These are phyloP conservation scores for Drosophila ezoana DNA, from an alignment of 2,888 invertebrate genomes.

Conservation along the genomic window DNA sequence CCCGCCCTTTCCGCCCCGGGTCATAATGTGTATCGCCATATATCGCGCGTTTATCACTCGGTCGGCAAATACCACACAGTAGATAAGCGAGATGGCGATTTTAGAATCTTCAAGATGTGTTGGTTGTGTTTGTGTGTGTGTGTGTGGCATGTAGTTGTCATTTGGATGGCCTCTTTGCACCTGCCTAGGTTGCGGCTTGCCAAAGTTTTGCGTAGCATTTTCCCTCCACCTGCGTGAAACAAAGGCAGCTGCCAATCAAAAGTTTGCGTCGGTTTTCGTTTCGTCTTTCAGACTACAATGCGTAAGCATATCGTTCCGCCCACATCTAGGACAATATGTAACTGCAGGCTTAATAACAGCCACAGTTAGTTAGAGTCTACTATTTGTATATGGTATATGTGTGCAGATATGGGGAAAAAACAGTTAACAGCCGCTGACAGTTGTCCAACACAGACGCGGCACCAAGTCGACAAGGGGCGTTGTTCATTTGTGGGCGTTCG, in stretches of 20 bases:
- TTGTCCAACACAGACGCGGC: conserved; percentile 25
- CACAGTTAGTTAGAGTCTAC: conserved; percentile 30
- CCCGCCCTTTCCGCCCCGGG: background rate
- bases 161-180: conserved; percentile 42
- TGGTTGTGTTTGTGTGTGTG: background rate
- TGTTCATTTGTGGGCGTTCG: conserved; percentile 24
- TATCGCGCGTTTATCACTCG: conserved; percentile 20
- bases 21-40: conserved; percentile 19
- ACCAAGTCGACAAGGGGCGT: background rate
- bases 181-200: conserved; percentile 61
- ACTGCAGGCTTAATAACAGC: conserved; percentile 41
- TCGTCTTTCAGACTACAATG: conserved; percentile 2
- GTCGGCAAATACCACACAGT: conserved; percentile 7
- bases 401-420: background rate
- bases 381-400: background rate
- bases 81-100: conserved; percentile 23
- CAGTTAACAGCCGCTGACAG: conserved; percentile 51
- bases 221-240: conserved; percentile 34
- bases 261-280: conserved; percentile 40
- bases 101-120: background rate
- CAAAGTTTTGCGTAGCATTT: conserved; percentile 48
- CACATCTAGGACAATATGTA: conserved; percentile 13
- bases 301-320: background rate
- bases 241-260: conserved; percentile 77
- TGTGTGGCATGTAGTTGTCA: background rate